Evolutionary conservation across 2,113 vertebrate genomes (phyloP), one percentile per base, ranked within the genome.

Genomic region (Bos indicus): DNA sequence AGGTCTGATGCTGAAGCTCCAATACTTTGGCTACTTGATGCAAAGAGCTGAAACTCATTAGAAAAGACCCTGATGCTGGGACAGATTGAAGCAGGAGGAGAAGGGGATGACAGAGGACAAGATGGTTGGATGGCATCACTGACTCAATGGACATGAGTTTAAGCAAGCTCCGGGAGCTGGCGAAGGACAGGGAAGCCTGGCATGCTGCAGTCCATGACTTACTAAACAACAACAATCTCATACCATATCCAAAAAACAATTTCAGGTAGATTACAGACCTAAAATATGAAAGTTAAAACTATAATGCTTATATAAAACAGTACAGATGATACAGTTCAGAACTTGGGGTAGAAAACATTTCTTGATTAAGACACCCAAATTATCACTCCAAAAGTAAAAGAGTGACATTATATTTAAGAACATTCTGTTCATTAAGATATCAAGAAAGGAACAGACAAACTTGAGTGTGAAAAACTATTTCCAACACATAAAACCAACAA

Each of bases 221-320:
- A 40, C n/a, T 40, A 21, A 71, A 71, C 67, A 71, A 71, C n/a
- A 36, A 71, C n/a, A 40, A 62, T 5, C 59, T 94, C 60, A 83
- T 51, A 83, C 67, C 33, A 91, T 54, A 87, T 40, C 46, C 40
- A 82, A 62, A 83, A 97, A 46, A 85, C 7, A 95, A 83, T 87
- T 86, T 12, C 52, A 82, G 48, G 36, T 48, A 91, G 17, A 43
- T 85, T 59, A 71, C 4, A 67, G 59, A 83, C 46, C 54, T 82
- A 91, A 81, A 95, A 88, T 74, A 87, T 40, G 26, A 48, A 93
- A 93, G 64, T 9, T 74, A n/a, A 97, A 93, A 81, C 51, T 64
- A 60, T n/a, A 87, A 62, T 86, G 28, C 54, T 91, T 51, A 86
- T 77, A 56, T 52, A 64, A 92, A 92, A 90, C 67, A 59, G 10